phyloP scores from a whole-genome alignment of 2,113 vertebrate species.

The Isichthys henryi region DNA sequence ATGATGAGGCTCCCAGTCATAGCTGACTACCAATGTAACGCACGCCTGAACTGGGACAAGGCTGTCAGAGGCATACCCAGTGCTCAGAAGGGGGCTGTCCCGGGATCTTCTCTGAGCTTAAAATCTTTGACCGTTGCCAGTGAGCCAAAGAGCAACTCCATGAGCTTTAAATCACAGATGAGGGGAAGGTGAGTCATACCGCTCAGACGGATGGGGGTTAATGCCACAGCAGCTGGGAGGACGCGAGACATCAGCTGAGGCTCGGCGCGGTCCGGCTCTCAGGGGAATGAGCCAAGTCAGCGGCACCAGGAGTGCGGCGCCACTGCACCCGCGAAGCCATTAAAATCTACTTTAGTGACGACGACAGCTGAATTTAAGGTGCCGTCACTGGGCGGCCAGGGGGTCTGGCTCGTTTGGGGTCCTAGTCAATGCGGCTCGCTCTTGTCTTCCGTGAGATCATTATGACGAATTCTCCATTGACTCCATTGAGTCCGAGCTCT shows the following conservation, averaged over 20 bases:
- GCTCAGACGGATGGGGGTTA: background rate
- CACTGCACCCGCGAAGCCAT: conserved; percentile 20
- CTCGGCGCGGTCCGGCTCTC: background rate
- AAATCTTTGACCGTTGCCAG: background rate
- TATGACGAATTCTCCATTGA: conserved; percentile 4
- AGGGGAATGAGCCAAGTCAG: conserved; percentile 27
- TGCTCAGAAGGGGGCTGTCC: background rate
- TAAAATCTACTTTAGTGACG: conserved; percentile 35
- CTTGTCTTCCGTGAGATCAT: conserved; percentile 28
- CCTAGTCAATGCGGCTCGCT: conserved; percentile 2
- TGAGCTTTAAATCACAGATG: background rate
- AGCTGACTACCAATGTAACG: background rate
- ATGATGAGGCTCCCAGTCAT: background rate
- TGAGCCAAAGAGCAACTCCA: background rate
- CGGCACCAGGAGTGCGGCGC: conserved; percentile 33
- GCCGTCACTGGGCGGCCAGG: conserved; percentile 38
- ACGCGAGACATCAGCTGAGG: background rate
- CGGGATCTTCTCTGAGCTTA: background rate
- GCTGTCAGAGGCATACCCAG: background rate
- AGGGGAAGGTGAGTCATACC: background rate
- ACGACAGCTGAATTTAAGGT: conserved; percentile 56
- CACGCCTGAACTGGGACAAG: background rate
- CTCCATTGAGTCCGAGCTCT: conserved; percentile 20
- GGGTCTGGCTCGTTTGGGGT: conserved; percentile 18
- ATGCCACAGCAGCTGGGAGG: background rate